Evolutionary conservation across 2,888 invertebrate species (phyloP).

Genomic region (Synergus laeviventris): DNA sequence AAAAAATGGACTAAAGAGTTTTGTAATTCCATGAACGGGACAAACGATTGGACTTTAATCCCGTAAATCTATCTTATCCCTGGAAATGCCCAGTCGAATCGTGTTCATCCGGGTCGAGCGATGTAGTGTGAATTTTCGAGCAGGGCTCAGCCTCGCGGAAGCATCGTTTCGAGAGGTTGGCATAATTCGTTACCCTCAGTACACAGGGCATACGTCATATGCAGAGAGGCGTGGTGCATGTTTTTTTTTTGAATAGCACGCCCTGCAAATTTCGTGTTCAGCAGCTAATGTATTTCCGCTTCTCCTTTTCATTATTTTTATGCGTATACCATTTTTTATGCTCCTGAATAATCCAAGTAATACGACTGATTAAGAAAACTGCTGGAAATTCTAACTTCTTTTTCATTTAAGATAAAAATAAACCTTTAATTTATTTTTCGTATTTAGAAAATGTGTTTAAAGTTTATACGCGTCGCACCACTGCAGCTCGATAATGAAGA

Average conservation of each 20-base stretch:
- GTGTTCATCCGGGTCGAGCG: conserved; percentile 52
- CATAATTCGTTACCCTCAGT: conserved; percentile 58
- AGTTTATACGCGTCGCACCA: conserved; percentile 19
- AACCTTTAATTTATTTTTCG: neutral
- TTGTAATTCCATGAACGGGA: conserved; percentile 47
- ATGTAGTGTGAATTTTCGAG: conserved; percentile 60
- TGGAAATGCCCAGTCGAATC: conserved; percentile 52
- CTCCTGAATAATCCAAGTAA: neutral
- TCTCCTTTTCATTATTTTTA: conserved; percentile 29
- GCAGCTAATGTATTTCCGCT: conserved; percentile 11
- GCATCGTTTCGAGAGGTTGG: conserved; percentile 52
- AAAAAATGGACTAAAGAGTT: neutral
- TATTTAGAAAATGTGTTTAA: conserved; percentile 14
- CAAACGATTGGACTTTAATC: conserved; percentile 52
- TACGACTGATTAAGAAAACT: neutral
- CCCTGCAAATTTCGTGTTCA: conserved; percentile 15
- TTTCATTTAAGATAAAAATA: neutral
- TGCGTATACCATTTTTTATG: neutral
- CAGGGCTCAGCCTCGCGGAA: conserved; percentile 45
- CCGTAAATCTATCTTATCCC: conserved; percentile 58
- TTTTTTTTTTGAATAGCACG: conserved; percentile 11
- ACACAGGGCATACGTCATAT: conserved; percentile 53
- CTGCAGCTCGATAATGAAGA: conserved; percentile 34
- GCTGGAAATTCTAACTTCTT: neutral
- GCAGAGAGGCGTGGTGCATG: conserved; percentile 40